Evolutionary conservation across 2,888 invertebrate genomes (phyloP), one percentile per base, ranked within the genome.

Genomic region (Xestoiulus laeticollis): DNA sequence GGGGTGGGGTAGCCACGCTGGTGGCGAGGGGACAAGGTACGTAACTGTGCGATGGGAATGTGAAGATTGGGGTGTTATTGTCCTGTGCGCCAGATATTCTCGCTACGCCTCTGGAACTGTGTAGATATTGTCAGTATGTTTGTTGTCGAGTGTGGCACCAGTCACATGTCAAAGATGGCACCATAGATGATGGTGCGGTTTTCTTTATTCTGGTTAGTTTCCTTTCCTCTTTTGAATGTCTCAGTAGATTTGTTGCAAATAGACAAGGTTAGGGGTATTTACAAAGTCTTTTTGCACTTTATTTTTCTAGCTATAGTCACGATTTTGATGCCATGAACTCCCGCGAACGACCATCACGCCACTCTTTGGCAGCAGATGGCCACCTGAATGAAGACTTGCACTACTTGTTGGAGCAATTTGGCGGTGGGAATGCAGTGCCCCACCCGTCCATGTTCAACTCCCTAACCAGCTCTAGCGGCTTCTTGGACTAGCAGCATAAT

Each of bases 281-380:
- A 43, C 33, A 85, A 85, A 32, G 6, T 32, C 30, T 10, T 4
- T 82, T 82, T 82, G 5, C 82, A 2, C 26, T 68, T 30, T 82
- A 10, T n/a, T 84, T 84, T 26, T 84, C 3, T n/a, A 85, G 85
- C 3, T 85, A 85, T 85, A 85, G 85, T 85, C 85, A 85, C 43
- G 85, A 85, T 43, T 85, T 85, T 19, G 85, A 85, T 44, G 44
- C 22, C 38, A 26, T 14, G 1, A 16, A 16, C 10, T 1, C 30
- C 16, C 85, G 85, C 4, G 85, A 85, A 14, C 38, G 44, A 19
- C 85, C 85, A 38, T 85, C 85, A 14, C 32, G 85, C 26, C 48
- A 44, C 30, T 85, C 85, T 22, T 19, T 85, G 14, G 85, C 48
- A 3, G 44, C 43, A 14, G 85, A 85, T 22, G 44, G 85, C n/a